Base-by-base conservation (phyloP, 2,888 invertebrate genomes). In the Lasioglossum malachurum region DNA sequence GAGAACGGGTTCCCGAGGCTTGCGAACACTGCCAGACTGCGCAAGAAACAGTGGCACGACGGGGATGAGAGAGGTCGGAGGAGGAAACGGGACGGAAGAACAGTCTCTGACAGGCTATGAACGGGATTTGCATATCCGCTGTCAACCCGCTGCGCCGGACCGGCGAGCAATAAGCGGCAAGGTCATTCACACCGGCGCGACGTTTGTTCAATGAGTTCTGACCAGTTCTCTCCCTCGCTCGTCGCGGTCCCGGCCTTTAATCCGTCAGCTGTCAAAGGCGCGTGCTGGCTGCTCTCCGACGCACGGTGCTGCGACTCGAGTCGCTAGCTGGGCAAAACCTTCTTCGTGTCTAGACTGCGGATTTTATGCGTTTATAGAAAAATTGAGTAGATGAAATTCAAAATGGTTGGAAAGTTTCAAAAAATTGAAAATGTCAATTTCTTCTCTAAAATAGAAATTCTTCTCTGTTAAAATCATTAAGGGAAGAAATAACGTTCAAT, bases 51-150 rank as follows among this genome's bases (percentile, higher is more conserved):
- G 35, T 19, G 78, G 69, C 83, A 27, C 84, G n/a, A 53, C 35
- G 69, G 75, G 35, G 75, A 49, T 44, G 78, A 27, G 23, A 35
- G 69, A 23, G 41, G 14, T 71, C 71, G 38, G 23, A 69, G 71
- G n/a, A 72, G 82, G 77, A 67, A 77, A 72, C 69, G 69, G 80
- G 86, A 82, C 60, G 75, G 74, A 79, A 67, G 64, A 80, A 83
- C 78, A 83, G 75, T 75, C 80, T 80, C 84, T 80, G 88, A 88
- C 82, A 82, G 80, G 84, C 88, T 71, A 80, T 74, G 87, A 83
- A 80, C 81, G 84, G 88, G 91, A 94, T 94, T 93, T 94, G 92
- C 94, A 93, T 93, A 93, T 93, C 92, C 92, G 92, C 92, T 91
- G 93, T 92, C 93, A 92, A 92, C 90, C 85, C 90, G 86, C 84